Base-by-base conservation (phyloP, 2,888 invertebrate genomes). In the Pinctada fucata region DNA sequence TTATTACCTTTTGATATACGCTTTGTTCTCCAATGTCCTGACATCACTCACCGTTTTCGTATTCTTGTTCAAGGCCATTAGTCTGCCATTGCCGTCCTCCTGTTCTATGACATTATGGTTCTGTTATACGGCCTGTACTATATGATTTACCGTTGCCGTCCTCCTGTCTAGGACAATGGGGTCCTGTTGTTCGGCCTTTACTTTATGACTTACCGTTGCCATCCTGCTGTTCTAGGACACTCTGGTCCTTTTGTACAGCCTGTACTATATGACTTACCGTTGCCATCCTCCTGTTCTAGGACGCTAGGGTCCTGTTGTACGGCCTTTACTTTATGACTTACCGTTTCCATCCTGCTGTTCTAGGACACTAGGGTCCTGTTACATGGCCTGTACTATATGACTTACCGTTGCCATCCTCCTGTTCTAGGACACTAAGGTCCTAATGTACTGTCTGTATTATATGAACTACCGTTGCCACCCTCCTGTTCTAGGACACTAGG, bases 51-150 rank as follows among this genome's bases (percentile, higher is more conserved):
- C 31, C 31, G 31, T 31, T 31, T 31, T 31, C 31, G 1, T 31
- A 31, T 31, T 31, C 31, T 31, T 31, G 31, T 31, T 31, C 31
- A 1, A 31, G 31, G 31, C 31, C 31, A 31, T 1, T 31, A 31
- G 31, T 78, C 68, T 79, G 88, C 90, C 89, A 13, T 89, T 88
- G 64, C 80, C 80, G 50, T 90, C 89, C 66, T 83, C 84, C 6
- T 85, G 86, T 79, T 90, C 89, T 72, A 90, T 79, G 3, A 88
- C 73, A 16, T 83, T 82, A 16, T 90, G 89, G 77, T 90, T 90
- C 6, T 82, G 78, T 83, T 88, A 81, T 47, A 90, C 85, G 64
- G 85, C 86, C 10, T 80, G 73, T 5, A 88, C 80, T 4, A 90
- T 81, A 4, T 80, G 75, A 2, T 83, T 83, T 5, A 86, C 85